Conservation (phyloP, 2,888 invertebrate species). For the Noctua comes region DNA sequence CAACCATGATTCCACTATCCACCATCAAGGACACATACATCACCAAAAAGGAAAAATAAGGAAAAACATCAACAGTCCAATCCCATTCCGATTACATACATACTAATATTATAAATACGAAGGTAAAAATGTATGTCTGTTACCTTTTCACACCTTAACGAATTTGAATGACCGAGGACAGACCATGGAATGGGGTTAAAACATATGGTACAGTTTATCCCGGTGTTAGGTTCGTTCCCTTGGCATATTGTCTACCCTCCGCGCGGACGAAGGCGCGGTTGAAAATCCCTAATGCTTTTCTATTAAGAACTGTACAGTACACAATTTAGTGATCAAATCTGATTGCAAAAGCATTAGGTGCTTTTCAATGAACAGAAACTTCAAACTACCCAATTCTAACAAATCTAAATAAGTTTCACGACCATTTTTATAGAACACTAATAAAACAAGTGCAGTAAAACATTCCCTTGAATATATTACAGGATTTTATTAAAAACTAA, state of each 20-base stretch:
- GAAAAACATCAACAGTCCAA: not conserved
- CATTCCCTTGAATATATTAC: slow-evolving; percentile 44
- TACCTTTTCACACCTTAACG: not conserved
- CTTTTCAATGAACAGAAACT: slow-evolving; percentile 5
- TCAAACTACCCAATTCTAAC: slow-evolving; percentile 8
- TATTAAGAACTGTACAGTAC: not conserved
- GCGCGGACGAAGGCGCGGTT: not conserved
- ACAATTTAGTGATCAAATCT: not conserved
- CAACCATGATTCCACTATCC: not conserved
- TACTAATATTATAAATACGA: not conserved
- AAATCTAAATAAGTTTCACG: slow-evolving; percentile 20
- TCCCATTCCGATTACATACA: not conserved
- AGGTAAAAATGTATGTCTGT: not conserved
- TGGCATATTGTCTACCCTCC: not conserved
- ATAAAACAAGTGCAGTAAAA: slow-evolving; percentile 58
- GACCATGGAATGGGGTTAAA: not conserved
- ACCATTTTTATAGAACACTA: slow-evolving; percentile 4
- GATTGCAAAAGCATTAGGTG: not conserved
- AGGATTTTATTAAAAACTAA: slow-evolving; percentile 61
- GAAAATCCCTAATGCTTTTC: not conserved
- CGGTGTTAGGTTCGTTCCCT: not conserved
- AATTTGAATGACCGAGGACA: not conserved
- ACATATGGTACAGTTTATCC: not conserved
- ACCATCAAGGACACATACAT: not conserved
- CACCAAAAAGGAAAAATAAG: slow-evolving; percentile 12